Base-by-base conservation (phyloP, 2,888 invertebrate genomes). In the Iphiclides podalirius region DNA sequence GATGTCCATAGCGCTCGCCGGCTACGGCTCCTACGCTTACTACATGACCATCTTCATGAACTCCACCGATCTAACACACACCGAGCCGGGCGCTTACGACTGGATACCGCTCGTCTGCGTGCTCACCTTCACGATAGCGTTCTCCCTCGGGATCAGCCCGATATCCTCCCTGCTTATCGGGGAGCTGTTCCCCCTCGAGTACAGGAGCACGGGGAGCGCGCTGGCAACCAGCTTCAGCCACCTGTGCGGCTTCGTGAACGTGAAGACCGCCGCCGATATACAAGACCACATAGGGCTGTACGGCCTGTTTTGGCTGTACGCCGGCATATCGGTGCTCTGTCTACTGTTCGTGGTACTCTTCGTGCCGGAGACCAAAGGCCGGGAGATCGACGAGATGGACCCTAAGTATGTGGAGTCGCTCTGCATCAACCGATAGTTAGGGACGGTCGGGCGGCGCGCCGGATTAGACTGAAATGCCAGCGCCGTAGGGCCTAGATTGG, bases 331-430 rank as follows among this genome's bases (percentile, higher is more conserved):
- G 1, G 92, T 95, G 0, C 87, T 94, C 48, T 94, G 95, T 48
- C 88, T 96, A 7, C 90, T 95, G 59, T 97, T 96, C 79, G 94
- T 96, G 0, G 93, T 94, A 9, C 91, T 94, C 55, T 94, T 93
- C 67, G 95, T 97, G 2, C 97, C 97, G 0, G 97, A 97, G 83
- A 97, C 97, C 4, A 96, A 95, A 73, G 97, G 97, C 1, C 92
- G 94, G 53, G 95, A 96, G 66, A 91, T 97, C 60, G 96, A 96
- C 67, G 96, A 97, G 78, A 96, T 97, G 92, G 94, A 94, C 67
- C 92, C 93, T 1, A 91, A 92, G 55, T 92, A 91, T 63, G 90
- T 91, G 0, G 89, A 88, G 67, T 89, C 90, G 6, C 72, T 90
- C 46, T 89, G 88, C 68, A 89, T 90, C 54, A 90, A 90, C 64